Evolutionary conservation across 2,113 vertebrate genomes (phyloP).

Genomic region (Lepisosteus osseus): DNA sequence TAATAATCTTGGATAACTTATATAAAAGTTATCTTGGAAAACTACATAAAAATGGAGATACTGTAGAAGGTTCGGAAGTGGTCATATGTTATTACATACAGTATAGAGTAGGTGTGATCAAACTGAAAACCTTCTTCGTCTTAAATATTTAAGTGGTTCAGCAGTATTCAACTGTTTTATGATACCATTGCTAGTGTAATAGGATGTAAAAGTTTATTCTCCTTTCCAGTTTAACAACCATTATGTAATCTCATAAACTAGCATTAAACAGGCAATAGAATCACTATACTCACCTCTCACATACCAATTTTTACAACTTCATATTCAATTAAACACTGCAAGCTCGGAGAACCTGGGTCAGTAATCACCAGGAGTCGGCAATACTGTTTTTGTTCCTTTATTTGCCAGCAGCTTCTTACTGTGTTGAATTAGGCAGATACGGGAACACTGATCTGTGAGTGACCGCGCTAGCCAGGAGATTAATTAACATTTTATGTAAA

Average conservation of each 20-base stretch:
- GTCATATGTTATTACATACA: no score
- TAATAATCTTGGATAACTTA: no score
- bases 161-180: slow-evolving; percentile 22
- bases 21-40: no score
- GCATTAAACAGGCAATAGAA: slow-evolving; percentile 28
- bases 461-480: slow-evolving; percentile 85
- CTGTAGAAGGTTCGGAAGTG: no score
- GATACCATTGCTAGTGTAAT: slow-evolving; percentile 22
- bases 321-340: slow-evolving; percentile 6
- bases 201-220: slow-evolving; percentile 30
- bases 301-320: slow-evolving; percentile 1
- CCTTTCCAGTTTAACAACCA: slow-evolving; percentile 29
- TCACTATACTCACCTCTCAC: slow-evolving; percentile 6
- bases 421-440: neutral
- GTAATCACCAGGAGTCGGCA: neutral
- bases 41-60: no score
- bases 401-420: neutral
- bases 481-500: slow-evolving; percentile 99
- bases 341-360: neutral
- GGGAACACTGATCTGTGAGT: slow-evolving; percentile 52
- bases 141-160: neutral
- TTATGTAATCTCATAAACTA: slow-evolving; percentile 34
- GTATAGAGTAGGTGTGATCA: no score
- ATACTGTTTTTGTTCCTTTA: neutral
- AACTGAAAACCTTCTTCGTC: neutral